Evolutionary conservation across 2,888 invertebrate species (phyloP).

Genomic region (Troides helena): DNA sequence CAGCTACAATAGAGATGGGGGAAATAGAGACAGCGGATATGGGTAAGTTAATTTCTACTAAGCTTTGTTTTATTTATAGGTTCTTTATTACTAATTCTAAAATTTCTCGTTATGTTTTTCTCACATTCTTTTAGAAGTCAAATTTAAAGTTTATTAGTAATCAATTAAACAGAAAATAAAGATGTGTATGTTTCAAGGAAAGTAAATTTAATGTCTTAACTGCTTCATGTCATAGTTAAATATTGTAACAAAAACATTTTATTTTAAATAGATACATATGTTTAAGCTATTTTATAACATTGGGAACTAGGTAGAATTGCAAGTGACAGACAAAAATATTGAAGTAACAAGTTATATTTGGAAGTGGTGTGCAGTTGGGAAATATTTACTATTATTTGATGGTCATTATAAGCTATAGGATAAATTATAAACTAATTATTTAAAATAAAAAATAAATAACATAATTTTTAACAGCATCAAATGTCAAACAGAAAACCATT

Average conservation of each 20-base stretch:
- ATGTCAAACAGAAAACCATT: not conserved
- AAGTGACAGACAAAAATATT: no score
- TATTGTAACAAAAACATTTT: no score
- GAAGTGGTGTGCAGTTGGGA: no score
- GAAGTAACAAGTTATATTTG: no score
- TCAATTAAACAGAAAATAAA: not conserved
- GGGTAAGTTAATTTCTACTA: conserved; percentile 71
- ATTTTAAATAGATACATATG: no score
- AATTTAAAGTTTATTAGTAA: not conserved
- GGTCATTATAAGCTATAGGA: not conserved
- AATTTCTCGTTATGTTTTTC: not conserved
- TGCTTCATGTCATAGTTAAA: no score
- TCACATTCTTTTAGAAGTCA: not conserved
- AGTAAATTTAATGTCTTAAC: not conserved
- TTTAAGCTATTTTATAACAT: no score
- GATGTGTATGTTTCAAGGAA: not conserved
- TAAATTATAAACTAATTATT: not conserved
- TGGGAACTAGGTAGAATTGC: no score
- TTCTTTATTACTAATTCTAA: not conserved
- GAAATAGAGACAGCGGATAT: conserved; percentile 79
- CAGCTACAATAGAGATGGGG: conserved; percentile 80
- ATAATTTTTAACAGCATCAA: not conserved
- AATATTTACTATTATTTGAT: no score
- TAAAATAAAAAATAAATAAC: not conserved
- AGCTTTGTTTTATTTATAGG: not conserved